Evolutionary conservation across 2,888 invertebrate species (phyloP).

Genomic region (Melikaiella ostensackeni): DNA sequence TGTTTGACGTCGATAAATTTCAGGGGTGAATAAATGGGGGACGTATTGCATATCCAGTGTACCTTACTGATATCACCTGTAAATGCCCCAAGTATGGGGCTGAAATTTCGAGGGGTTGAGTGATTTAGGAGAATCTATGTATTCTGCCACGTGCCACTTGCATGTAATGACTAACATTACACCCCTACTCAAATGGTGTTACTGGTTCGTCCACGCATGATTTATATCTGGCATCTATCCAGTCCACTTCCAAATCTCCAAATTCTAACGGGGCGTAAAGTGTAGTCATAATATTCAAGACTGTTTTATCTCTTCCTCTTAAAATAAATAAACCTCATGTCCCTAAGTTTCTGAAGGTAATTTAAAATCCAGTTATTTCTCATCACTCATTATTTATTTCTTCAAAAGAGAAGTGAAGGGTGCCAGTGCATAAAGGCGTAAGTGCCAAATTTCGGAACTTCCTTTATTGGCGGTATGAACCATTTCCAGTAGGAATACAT

Average conservation of each 20-base stretch:
- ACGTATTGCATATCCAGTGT: constrained; percentile 43
- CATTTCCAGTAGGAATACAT: no score
- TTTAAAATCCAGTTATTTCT: no score
- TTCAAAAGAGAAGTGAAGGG: no score
- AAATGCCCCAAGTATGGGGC: constrained; percentile 25
- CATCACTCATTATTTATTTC: no score
- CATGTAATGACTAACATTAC: constrained; percentile 28
- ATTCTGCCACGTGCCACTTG: constrained; percentile 35
- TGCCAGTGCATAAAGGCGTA: no score
- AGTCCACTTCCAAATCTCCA: constrained; percentile 14
- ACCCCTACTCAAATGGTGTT: constrained; percentile 22
- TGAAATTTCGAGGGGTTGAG: constrained; percentile 43
- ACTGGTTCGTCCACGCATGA: constrained; percentile 19
- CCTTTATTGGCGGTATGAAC: no score
- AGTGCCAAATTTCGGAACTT: no score
- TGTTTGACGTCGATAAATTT: constrained; percentile 13
- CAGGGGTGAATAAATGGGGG: constrained; percentile 53
- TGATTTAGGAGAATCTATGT: constrained; percentile 45
- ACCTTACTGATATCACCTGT: constrained; percentile 52
- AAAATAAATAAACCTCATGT: neutral
- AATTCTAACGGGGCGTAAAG: neutral
- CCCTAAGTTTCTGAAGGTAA: no score
- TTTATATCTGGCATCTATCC: constrained; percentile 24
- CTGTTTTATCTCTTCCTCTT: neutral
- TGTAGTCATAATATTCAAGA: constrained; percentile 15